Evolutionary conservation across 2,888 invertebrate genomes (phyloP).

Genomic region (Drosophila paucipuncta): DNA sequence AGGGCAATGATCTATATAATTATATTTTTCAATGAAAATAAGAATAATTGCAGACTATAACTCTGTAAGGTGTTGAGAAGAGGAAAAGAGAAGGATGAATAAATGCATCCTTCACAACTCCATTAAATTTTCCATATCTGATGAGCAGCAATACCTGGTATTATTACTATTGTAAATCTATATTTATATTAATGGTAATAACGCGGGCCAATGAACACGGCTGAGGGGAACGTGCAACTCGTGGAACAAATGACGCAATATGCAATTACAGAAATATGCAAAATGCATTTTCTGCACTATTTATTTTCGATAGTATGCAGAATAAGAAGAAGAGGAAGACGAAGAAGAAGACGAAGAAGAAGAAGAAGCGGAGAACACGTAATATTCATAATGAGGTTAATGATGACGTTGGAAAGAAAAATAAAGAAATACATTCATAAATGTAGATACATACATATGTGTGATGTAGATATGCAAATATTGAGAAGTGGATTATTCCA

Average conservation of each 20-base stretch:
- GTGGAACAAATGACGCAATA: conserved; percentile 31
- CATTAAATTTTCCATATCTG: neutral
- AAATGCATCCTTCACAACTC: neutral
- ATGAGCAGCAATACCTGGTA: neutral
- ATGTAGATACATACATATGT: neutral
- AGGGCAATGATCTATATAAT: neutral
- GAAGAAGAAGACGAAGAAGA: neutral
- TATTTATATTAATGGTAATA: neutral
- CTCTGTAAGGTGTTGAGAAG: neutral
- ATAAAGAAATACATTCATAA: neutral
- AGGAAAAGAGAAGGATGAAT: neutral
- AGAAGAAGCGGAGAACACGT: neutral
- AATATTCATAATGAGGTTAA: conserved; percentile 24
- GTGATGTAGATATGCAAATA: neutral
- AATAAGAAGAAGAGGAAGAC: conserved; percentile 9
- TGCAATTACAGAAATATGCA: conserved; percentile 47
- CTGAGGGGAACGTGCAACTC: neutral
- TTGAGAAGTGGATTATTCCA: conserved; percentile 18
- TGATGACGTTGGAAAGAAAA: conserved; percentile 26
- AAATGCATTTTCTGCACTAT: conserved; percentile 62
- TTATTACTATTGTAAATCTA: neutral
- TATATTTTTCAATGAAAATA: neutral
- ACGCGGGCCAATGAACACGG: neutral
- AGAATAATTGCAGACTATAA: neutral
- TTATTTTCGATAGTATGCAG: conserved; percentile 42